phyloP scores from a whole-genome alignment of 2,113 vertebrate genomes.

The Cheirogaleus medius region DNA sequence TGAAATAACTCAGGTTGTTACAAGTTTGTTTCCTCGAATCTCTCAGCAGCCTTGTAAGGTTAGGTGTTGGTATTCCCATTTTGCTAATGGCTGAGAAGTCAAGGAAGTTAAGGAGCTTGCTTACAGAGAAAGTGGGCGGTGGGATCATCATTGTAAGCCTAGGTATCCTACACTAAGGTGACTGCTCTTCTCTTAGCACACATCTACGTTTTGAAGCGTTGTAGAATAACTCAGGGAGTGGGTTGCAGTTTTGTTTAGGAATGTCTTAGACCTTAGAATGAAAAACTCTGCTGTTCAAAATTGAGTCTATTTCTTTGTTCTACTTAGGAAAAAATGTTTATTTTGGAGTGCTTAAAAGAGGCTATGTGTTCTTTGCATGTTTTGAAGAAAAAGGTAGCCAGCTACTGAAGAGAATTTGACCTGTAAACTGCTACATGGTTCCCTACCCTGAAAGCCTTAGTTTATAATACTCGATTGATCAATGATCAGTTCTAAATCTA shows the following conservation, averaged over 20 bases:
- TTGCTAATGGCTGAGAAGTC: not conserved
- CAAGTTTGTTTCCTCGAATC: not conserved
- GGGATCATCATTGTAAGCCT: not conserved
- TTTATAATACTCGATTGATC: not conserved
- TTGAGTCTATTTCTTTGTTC: conserved; percentile 34
- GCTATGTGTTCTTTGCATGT: not conserved
- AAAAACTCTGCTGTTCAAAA: conserved; percentile 22
- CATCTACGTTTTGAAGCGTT: not conserved
- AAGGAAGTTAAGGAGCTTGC: not conserved
- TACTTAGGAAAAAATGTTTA: not conserved
- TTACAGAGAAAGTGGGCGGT: not conserved
- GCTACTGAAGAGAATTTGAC: conserved; percentile 16
- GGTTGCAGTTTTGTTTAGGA: not conserved
- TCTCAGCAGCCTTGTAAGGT: not conserved
- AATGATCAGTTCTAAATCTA: not conserved
- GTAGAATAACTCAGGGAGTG: not conserved
- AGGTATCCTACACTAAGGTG: not conserved
- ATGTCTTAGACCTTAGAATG: not conserved
- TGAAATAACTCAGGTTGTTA: not conserved
- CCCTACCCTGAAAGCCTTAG: not conserved
- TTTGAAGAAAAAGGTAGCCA: conserved; percentile 32
- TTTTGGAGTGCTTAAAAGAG: conserved; percentile 25
- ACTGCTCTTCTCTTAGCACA: not conserved
- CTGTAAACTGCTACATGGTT: not conserved
- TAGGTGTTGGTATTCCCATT: not conserved